phyloP scores from a whole-genome alignment of 2,113 vertebrate genomes.

The Myrmophylax atrothorax region DNA sequence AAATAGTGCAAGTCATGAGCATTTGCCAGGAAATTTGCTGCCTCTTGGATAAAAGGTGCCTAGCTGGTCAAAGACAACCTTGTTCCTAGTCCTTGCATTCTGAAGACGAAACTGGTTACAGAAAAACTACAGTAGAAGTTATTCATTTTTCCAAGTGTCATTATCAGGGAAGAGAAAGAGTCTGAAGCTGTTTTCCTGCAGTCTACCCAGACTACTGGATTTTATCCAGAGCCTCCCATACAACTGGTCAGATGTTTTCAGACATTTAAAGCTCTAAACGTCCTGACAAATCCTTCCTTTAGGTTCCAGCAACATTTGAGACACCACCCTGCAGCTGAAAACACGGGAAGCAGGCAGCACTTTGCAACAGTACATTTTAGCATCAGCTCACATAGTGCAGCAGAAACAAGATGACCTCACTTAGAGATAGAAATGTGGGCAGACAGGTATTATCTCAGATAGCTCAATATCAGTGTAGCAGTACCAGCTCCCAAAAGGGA shows the following conservation, averaged over 20 bases:
- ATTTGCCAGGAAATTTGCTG: not conserved
- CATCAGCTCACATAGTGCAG: not conserved
- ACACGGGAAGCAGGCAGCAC: not conserved
- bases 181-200: not conserved
- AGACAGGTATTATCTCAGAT: not conserved
- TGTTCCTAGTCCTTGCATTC: not conserved
- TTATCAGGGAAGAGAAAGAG: not conserved
- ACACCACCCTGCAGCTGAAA: not conserved
- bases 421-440: not conserved
- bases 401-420: not conserved
- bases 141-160: not conserved
- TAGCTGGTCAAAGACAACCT: not conserved
- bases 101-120: not conserved
- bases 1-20: not conserved
- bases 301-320: not conserved
- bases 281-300: not conserved
- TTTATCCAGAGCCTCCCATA: not conserved
- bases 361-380: not conserved
- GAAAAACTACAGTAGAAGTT: not conserved
- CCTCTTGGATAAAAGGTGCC: not conserved
- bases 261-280: not conserved
- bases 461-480: not conserved
- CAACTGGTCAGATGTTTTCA: not conserved
- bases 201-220: not conserved
- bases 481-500: not conserved